Base-by-base conservation (phyloP, 2,797 vertebrate species). In the Hylomyscus alleni region DNA sequence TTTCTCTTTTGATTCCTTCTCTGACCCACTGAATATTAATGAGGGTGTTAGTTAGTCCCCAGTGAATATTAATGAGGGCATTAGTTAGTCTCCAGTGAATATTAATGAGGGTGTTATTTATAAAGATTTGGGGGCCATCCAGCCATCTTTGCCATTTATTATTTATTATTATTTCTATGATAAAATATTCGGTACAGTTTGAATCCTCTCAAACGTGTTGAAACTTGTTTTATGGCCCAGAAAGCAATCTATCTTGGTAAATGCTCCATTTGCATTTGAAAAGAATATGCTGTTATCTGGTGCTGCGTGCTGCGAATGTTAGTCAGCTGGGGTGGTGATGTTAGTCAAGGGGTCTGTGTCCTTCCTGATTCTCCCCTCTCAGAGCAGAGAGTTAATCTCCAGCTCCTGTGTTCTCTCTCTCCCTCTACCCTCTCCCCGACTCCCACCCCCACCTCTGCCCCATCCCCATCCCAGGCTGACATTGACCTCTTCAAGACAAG, bases 201-300 rank as follows among this genome's bases (percentile, higher is more conserved):
- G 77, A 69, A 56, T 88, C 56, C 60, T 87, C 44, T 56, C n/a
- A 82, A 88, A 83, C 75, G 52, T 76, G 72, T 65, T 47, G 76
- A 44, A 76, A 65, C 37, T 95, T 82, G 77, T 76, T 88, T 88
- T 95, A 52, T 75, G 94, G 69, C 77, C 47, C 47, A 81, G 76
- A 82, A 88, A 56, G 78, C 72, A 88, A 54, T 87, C 75, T 87
- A 24, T 88, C 65, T 91, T 82, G 89, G n/a, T 82, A 88, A 91
- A 88, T 75, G 65, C 44, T 91, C 47, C 76, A 91, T 95, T 81
- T 88, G 44, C 76, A 88, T 91, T 47, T 81, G 89, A 75, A 91
- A 91, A 95, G 54, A 56, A 81, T 62, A 44, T 82, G 76, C 94
- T 65, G 76, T 58, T 62, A 19, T 34, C 24, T 22, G 44, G 54